Percentiles rank a stretch among this genome's conserved stretches.
Conservation (phyloP, 2,888 invertebrate genomes). For the Clostera curtula region DNA sequence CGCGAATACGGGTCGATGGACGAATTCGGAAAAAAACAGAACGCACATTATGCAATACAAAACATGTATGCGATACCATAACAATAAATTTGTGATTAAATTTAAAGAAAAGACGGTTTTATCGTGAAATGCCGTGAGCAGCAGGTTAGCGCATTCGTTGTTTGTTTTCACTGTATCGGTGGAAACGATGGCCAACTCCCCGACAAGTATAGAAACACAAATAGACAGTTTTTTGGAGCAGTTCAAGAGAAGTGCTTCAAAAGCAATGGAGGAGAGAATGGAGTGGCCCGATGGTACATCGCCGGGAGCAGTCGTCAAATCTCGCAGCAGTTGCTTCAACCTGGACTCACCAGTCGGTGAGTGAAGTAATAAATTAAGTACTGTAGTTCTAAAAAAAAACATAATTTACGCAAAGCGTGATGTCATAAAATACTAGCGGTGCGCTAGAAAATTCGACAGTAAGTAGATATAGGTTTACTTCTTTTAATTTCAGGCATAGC, state of each 20-base stretch:
- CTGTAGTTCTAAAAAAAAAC: no score
- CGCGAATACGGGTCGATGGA: constrained; percentile 48
- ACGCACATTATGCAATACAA: constrained; percentile 34
- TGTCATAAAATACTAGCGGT: no score
- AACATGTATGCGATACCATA: constrained; percentile 22
- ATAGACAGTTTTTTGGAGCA: constrained; percentile 90
- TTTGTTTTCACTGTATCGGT: constrained; percentile 71
- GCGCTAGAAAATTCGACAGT: no score
- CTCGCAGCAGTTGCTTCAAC: constrained; percentile 68
- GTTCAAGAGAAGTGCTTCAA: constrained; percentile 85
- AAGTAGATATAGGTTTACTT: no score
- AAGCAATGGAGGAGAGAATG: constrained; percentile 80
- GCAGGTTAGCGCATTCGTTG: constrained; percentile 48
- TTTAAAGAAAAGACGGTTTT: constrained; percentile 24
- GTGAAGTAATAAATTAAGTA: constrained; percentile 15
- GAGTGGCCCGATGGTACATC: constrained; percentile 70
- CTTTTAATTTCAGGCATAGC: no score
- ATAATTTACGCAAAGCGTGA: no score
- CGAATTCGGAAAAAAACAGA: constrained; percentile 40
- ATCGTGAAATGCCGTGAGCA: constrained; percentile 42
- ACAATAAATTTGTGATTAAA: constrained; percentile 17
- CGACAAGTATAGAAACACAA: constrained; percentile 85
- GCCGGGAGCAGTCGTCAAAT: constrained; percentile 61
- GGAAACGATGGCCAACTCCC: constrained; percentile 77
- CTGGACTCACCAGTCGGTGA: constrained; percentile 60